Base-by-base conservation (phyloP, 2,888 invertebrate species). In the Cremastobaeus sp. region DNA sequence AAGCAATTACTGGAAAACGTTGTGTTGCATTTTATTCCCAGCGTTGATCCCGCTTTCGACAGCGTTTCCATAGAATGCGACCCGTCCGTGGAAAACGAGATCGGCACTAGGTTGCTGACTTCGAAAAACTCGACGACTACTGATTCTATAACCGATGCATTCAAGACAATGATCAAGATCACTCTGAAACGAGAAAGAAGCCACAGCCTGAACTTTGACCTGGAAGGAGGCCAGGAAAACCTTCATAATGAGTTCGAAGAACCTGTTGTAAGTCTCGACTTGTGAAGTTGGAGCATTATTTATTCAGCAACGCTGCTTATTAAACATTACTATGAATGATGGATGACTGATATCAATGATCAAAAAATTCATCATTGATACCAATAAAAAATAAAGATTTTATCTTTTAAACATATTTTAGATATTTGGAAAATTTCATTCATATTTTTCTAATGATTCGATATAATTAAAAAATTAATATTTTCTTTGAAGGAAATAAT, bases 21-120 rank as follows among this genome's bases (percentile, higher is more conserved):
- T 0, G 94, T 95, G 2, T 85, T 97, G 30, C 95, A 96, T 85
- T 91, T 97, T 78, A 90, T 96, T 77, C 96, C 96, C 0, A 90
- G 90, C 1, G 88, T 92, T 4, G 92, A 92, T 83, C 88, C 89
- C n/a, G 89, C 89, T 2, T 90, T 91, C 64, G 90, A 91, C 68
- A 84, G 88, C 25, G 84, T 89, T 30, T 81, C 87, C 78, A 85
- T 88, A 2, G 83, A 85, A 68, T 88, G 88, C 11, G 89, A 88
- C 83, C 86, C 88, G 25, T 79, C 81, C 0, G 70, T 90, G 0
- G 88, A 89, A 73, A 89, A 90, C 54, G 93, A 94, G 85, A 91
- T 94, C 32, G 94, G 94, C 0, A 91, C 92, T 62, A 91, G 91
- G 69, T 83, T 94, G 3, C 88, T 93, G 77, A 88, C 84, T 5